phyloP scores from a whole-genome alignment of 2,797 vertebrate species.

The Trachurus trachurus region DNA sequence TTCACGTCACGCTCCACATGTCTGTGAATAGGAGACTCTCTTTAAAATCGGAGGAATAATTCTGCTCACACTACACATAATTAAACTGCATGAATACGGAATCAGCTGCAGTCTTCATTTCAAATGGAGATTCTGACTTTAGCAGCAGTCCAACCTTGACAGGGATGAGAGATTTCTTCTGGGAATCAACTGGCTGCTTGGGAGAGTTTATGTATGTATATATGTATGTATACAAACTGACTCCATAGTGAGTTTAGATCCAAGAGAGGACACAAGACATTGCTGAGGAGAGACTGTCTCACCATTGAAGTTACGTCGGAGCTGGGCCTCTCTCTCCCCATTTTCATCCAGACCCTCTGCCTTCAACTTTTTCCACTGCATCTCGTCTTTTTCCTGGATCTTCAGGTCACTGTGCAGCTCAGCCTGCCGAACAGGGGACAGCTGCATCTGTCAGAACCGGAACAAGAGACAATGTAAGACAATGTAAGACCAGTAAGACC shows the following conservation, averaged over 20 bases:
- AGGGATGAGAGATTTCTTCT: neutral
- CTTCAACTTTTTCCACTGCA: slow-evolving; percentile 96
- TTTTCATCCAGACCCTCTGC: slow-evolving; percentile 93
- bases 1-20: neutral
- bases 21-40: neutral
- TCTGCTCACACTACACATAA: neutral
- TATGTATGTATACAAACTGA: neutral
- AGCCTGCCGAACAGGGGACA: slow-evolving; percentile 90
- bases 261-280: neutral
- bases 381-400: slow-evolving; percentile 96
- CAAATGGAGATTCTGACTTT: neutral
- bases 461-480: neutral
- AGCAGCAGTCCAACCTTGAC: neutral
- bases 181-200: neutral
- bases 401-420: slow-evolving; percentile 97
- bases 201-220: slow-evolving; percentile 9
- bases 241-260: neutral
- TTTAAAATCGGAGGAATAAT: neutral
- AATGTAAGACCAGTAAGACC: neutral
- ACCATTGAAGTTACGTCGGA: slow-evolving; percentile 92
- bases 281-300: slow-evolving; percentile 25
- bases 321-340: slow-evolving; percentile 93
- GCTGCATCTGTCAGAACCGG: slow-evolving; percentile 85
- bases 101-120: neutral
- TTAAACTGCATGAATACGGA: neutral